Percentiles rank a stretch among this genome's conserved stretches.
phyloP scores from a whole-genome alignment of 2,888 invertebrate species.

The Salticus scenicus region DNA sequence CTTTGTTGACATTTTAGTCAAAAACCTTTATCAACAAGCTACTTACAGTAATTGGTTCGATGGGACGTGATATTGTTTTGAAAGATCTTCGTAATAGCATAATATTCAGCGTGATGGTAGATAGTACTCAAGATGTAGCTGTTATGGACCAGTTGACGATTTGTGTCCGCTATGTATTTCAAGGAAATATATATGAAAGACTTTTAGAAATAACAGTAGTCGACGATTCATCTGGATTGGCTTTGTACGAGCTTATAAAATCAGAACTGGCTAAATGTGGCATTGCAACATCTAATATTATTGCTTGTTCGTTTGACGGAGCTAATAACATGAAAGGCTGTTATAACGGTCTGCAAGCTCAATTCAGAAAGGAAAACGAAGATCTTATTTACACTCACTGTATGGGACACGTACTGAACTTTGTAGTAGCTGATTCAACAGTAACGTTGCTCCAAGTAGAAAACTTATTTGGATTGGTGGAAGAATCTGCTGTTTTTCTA shows the following conservation, averaged over 20 bases:
- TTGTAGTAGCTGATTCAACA: slow-evolving; percentile 3
- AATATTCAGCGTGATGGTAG: slow-evolving; percentile 1
- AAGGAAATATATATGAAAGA: not conserved
- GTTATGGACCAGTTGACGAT: slow-evolving; percentile 8
- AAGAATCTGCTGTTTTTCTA: slow-evolving; percentile 12
- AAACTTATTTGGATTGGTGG: slow-evolving; percentile 1
- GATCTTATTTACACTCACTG: slow-evolving; percentile 10
- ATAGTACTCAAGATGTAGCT: slow-evolving; percentile 18
- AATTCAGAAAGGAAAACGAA: slow-evolving; percentile 9
- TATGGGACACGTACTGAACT: not conserved
- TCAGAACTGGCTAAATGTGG: slow-evolving; percentile 9
- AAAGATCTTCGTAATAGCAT: not conserved
- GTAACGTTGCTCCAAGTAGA: not conserved
- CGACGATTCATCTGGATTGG: not conserved
- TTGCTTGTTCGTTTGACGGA: not conserved
- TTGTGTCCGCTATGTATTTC: not conserved
- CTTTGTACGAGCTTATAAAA: slow-evolving; percentile 13
- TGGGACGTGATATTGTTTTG: not conserved
- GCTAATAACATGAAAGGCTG: slow-evolving; percentile 6
- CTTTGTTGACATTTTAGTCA: slow-evolving; percentile 5
- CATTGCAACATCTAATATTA: not conserved
- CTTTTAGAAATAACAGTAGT: slow-evolving; percentile 7
- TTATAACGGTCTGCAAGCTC: not conserved
- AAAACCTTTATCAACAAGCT: not conserved
- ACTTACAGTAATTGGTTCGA: not conserved